Conservation (phyloP, 1,140 invertebrate genomes). For the Oedothorax gibbosus region DNA sequence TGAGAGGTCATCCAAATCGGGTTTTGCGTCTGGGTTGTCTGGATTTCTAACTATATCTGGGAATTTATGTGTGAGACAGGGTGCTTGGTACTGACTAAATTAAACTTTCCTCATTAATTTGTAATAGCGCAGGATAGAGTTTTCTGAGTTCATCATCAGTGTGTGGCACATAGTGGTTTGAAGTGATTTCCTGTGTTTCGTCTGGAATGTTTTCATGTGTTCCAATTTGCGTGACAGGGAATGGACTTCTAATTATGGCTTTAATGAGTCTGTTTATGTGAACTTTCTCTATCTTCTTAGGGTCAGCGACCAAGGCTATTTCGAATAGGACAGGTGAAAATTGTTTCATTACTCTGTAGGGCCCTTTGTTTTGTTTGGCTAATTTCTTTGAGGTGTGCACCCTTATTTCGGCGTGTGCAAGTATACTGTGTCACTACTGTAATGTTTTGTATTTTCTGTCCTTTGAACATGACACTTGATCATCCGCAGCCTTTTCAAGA, state of each 20-base stretch:
- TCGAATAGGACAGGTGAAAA: background rate
- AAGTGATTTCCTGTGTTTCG: background rate
- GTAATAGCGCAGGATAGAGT: background rate
- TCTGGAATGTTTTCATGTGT: background rate
- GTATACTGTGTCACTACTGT: background rate
- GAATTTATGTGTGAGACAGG: too few species aligned
- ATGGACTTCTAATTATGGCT: background rate
- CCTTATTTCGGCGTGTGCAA: background rate
- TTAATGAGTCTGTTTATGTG: background rate
- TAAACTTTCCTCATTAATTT: too few species aligned
- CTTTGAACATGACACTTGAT: background rate
- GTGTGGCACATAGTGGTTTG: background rate
- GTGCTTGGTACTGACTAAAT: too few species aligned
- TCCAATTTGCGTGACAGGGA: background rate
- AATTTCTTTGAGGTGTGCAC: background rate
- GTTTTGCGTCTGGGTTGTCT: background rate
- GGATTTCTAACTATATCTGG: too few species aligned
- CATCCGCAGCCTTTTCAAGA: background rate
- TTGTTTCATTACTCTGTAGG: background rate
- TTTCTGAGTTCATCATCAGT: background rate
- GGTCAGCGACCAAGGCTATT: background rate
- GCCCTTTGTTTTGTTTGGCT: background rate
- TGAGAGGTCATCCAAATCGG: background rate
- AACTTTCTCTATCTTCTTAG: background rate
- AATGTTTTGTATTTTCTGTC: background rate